phyloP scores from a whole-genome alignment of 2,888 invertebrate species.

The Ethmia dodecea region DNA sequence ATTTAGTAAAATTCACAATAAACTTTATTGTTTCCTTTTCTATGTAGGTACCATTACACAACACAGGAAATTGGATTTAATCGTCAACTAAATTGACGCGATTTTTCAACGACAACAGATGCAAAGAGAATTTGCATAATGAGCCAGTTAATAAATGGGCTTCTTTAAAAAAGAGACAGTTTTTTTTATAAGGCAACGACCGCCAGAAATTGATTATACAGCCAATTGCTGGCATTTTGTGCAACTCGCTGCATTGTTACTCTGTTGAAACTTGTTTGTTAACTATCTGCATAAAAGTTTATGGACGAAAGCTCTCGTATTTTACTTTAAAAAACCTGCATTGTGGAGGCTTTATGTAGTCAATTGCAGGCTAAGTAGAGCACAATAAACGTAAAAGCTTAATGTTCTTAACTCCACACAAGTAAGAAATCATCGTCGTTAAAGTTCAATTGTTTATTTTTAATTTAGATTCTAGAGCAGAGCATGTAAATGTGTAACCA shows the following conservation, averaged over 20 bases:
- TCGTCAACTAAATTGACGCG: slow-evolving; percentile 24
- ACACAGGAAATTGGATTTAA: slow-evolving; percentile 33
- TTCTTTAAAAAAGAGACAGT: slow-evolving; percentile 17
- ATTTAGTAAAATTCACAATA: too few relatives aligned
- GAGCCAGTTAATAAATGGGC: slow-evolving; percentile 39
- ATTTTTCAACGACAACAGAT: slow-evolving; percentile 31
- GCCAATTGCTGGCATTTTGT: slow-evolving; percentile 23
- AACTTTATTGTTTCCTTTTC: too few relatives aligned
- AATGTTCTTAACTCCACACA: too few relatives aligned
- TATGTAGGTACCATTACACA: slow-evolving; percentile 2
- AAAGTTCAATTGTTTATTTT: too few relatives aligned
- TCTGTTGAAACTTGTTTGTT: not conserved
- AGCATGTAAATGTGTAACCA: too few relatives aligned
- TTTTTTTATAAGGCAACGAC: slow-evolving; percentile 6
- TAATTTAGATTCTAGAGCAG: too few relatives aligned
- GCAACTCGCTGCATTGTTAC: slow-evolving; percentile 19
- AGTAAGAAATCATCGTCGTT: too few relatives aligned
- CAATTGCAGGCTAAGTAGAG: too few relatives aligned
- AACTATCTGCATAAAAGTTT: not conserved
- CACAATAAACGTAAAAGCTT: too few relatives aligned
- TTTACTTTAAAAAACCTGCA: too few relatives aligned
- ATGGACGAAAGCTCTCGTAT: not conserved
- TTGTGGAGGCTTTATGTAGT: too few relatives aligned
- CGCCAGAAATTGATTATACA: slow-evolving; percentile 29
- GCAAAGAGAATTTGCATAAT: slow-evolving; percentile 41